Evolutionary conservation across 2,888 invertebrate genomes (phyloP), one percentile per base, ranked within the genome.

Genomic region (Eucera pruinosa): DNA sequence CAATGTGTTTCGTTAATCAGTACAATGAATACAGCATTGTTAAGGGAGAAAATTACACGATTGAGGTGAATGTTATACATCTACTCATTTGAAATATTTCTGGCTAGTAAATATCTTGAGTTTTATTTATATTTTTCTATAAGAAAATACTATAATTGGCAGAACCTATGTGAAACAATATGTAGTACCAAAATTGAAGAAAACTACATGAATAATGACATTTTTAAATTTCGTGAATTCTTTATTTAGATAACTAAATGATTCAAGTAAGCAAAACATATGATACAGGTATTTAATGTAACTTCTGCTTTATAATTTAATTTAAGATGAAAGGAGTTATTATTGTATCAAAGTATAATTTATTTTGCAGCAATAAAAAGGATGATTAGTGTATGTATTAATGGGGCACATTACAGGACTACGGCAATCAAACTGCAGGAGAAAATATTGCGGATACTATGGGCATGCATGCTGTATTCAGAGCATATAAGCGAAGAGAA

Each of bases 381-480:
- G 6, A 23, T n/a, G 15, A 48, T 23, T 15, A 6, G 43, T 33
- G 27, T 11, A 13, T 25, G 15, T 11, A n/a, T 30, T 39, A 48
- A 33, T 20, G 0, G 13, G 2, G 11, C 36, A 55, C 54, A 11
- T 78, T 78, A 4, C 88, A 95, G 95, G 93, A 95, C 82, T 94
- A 95, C 90, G 83, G 84, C 0, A 80, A 94, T 88, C 94, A 94
- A 91, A 97, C 97, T 25, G 95, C 96, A 86, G 96, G 96, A 54
- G 97, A 97, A 93, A 97, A 97, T 93, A 97, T 97, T 69, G 97
- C 97, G 0, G 97, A 97, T 93, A 96, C 97, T 92, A 97, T 96
- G 78, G 97, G 97, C 0, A 92, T 97, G 61, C 95, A 96, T 81
- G 95, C 96, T 47, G 96, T 96, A 0, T 95, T 95, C 84, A 91